Percentiles rank a stretch among this genome's conserved stretches.
These are phyloP conservation scores for Miltochrista miniata DNA, from an alignment of 2,888 invertebrate genomes.

Conservation along the genomic window DNA sequence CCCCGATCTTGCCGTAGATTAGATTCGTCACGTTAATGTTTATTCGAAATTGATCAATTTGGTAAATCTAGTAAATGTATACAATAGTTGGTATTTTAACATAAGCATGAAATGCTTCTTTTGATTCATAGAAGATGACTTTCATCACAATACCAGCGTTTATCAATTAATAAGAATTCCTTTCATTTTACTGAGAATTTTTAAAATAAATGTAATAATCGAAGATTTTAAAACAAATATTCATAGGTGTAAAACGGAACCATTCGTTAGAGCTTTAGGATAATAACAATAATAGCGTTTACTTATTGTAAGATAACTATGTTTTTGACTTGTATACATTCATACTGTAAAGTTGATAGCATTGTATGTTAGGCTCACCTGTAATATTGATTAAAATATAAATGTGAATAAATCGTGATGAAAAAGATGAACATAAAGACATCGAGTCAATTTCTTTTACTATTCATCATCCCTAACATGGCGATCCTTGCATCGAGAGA, in stretches of 20 bases:
- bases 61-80: conserved; percentile 74
- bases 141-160: conserved; percentile 58
- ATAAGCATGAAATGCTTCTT: conserved; percentile 77
- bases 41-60: conserved; percentile 71
- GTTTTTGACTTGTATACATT: conserved; percentile 83
- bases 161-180: conserved; percentile 43
- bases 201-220: conserved; percentile 49
- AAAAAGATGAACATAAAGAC: conserved; percentile 67
- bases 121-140: conserved; percentile 62
- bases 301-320: conserved; percentile 78
- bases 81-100: conserved; percentile 70
- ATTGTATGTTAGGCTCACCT: conserved; percentile 77
- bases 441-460: conserved; percentile 71
- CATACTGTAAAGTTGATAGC: conserved; percentile 74
- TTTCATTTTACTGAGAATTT: conserved; percentile 49
- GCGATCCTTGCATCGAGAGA: conserved; percentile 78
- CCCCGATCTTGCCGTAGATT: conserved; percentile 71
- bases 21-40: conserved; percentile 74
- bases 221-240: conserved; percentile 57
- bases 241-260: conserved; percentile 69
- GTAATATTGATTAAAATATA: conserved; percentile 76
- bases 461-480: conserved; percentile 70
- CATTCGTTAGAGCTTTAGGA: conserved; percentile 79
- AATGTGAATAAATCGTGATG: conserved; percentile 81
- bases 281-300: conserved; percentile 79